Base-by-base conservation (phyloP, 1,140 invertebrate genomes). In the Zaprionus tsacasi region DNA sequence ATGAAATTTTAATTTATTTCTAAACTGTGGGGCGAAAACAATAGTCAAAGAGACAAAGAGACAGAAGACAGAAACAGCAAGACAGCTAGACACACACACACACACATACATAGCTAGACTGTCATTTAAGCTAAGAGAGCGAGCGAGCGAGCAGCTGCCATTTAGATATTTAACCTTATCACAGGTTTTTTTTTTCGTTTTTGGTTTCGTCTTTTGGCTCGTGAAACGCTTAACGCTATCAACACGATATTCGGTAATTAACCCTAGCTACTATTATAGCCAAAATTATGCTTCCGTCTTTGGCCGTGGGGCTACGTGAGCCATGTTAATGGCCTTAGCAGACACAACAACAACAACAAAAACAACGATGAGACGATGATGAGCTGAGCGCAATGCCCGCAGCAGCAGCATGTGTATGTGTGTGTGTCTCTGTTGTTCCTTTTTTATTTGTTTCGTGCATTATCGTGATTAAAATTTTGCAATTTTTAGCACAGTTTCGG, bases 1-100 rank as follows among this genome's bases (percentile, higher is more conserved):
- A 88, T 88, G 85, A 88, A 88, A 88, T 89, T 88, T 88, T 88
- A 88, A 88, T 88, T 88, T 88, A 88, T 88, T 88, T 88, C 85
- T 81, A 85, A 89, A 88, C 83, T 76, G 50, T 70, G 35, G 78
- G 65, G 38, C 65, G 66, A 67, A 66, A 57, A 68, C 45, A 66
- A 68, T 50, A 69, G 21, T 1, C 21, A 21, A 21, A 2, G 21
- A 21, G 21, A 21, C 21, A 21, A 21, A 21, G 2, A 21, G 21
- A 21, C 21, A 21, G 21, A n/a, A n/a, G n/a, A n/a, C 79, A 83
- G 73, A 68, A 58, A 67, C 52, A 25, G 4, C 35, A 12, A 63
- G n/a, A 52, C 60, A 64, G 40, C 15, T 13, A 38, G 21, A 64
- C 21, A 21, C 21, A 21, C 21, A 21, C 21, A 56, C 59, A 36